Conservation (phyloP, 1,140 invertebrate species). For the Frieseomelitta varia region DNA sequence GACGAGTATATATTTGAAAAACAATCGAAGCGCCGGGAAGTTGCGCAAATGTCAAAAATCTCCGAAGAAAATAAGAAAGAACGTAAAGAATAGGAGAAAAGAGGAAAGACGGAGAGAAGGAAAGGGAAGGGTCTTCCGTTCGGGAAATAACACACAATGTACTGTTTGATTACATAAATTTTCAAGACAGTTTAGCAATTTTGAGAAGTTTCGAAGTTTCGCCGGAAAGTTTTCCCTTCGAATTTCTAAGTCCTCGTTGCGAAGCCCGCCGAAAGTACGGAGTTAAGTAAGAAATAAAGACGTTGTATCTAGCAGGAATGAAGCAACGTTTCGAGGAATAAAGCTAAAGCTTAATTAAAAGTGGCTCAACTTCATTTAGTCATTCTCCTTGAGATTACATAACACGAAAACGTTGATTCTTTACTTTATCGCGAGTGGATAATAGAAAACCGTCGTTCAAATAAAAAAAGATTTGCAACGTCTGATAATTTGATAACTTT, state of each 20-base stretch:
- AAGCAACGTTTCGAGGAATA: constrained; percentile 4
- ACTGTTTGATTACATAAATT: constrained; percentile 21
- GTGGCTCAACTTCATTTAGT: constrained; percentile 3
- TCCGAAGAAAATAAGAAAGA: too few relatives aligned
- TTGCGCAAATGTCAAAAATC: neutral
- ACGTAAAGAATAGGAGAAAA: neutral
- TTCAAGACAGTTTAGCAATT: constrained; percentile 31
- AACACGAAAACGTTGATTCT: neutral
- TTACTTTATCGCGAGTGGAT: neutral
- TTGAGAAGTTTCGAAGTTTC: constrained; percentile 3
- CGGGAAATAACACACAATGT: constrained; percentile 1
- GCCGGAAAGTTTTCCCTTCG: constrained; percentile 2
- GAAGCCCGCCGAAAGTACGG: constrained; percentile 16
- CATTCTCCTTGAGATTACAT: neutral
- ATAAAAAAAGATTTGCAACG: neutral
- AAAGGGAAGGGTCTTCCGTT: neutral
- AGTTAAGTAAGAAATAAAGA: constrained; percentile 37
- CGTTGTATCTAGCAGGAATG: neutral
- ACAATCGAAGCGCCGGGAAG: neutral
- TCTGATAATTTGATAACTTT: neutral
- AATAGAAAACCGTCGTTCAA: neutral
- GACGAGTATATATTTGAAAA: neutral
- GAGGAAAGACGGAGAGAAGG: neutral
- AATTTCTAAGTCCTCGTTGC: constrained; percentile 19
- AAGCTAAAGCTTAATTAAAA: constrained; percentile 32